phyloP scores from a whole-genome alignment of 1,140 invertebrate species.

The Archivesica marissinica region DNA sequence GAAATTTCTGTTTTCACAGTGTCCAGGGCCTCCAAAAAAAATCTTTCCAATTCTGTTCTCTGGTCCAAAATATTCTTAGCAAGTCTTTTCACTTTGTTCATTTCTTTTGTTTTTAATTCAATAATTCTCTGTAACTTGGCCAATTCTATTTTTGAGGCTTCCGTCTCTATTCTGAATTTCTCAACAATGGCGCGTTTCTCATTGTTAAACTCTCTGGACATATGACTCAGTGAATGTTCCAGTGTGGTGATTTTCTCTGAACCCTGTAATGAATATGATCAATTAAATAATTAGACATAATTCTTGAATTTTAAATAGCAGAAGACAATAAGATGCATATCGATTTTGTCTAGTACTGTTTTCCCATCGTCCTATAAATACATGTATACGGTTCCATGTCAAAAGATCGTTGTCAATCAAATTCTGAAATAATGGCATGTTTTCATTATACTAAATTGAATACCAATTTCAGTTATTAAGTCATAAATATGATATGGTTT shows the following conservation, averaged over 20 bases:
- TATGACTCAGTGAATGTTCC: constrained; percentile 82
- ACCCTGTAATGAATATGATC: constrained; percentile 76
- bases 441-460: no score
- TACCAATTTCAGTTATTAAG: no score
- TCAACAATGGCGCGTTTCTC: constrained; percentile 73
- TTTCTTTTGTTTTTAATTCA: constrained; percentile 83
- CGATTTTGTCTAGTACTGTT: no score
- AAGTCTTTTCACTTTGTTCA: constrained; percentile 83
- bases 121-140: constrained; percentile 81
- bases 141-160: constrained; percentile 80
- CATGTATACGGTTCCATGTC: no score
- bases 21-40: constrained; percentile 82
- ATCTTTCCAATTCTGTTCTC: constrained; percentile 83
- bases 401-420: no score
- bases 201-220: constrained; percentile 82
- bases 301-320: no score
- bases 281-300: no score
- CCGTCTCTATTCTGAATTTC: constrained; percentile 76
- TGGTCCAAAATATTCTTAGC: constrained; percentile 84
- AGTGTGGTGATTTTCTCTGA: constrained; percentile 79
- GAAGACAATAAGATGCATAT: no score
- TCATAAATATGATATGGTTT: no score
- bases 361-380: no score
- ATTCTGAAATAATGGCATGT: no score
- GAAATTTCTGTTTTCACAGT: constrained; percentile 82